phyloP scores from a whole-genome alignment of 2,113 vertebrate genomes.

The Scolopax mira region DNA sequence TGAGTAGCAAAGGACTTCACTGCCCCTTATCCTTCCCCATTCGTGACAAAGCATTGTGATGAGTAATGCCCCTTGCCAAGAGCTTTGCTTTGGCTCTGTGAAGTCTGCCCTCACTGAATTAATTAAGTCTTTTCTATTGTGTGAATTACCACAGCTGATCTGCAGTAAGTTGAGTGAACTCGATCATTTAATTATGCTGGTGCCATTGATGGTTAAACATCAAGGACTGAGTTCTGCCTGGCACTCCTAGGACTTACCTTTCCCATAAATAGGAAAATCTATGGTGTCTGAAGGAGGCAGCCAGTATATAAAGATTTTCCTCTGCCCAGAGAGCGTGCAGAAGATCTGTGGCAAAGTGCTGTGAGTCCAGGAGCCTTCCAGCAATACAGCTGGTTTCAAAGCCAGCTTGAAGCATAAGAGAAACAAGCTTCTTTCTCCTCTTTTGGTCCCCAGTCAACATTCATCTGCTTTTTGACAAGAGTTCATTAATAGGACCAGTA shows the following conservation, averaged over 20 bases:
- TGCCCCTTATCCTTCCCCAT: not conserved
- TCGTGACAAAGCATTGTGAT: not conserved
- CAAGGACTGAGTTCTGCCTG: not conserved
- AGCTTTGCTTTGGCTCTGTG: not conserved
- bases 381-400: not conserved
- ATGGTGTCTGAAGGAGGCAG: not conserved
- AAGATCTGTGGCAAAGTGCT: not conserved
- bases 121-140: not conserved
- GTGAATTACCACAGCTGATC: not conserved
- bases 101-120: not conserved
- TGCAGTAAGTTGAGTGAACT: not conserved
- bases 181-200: not conserved
- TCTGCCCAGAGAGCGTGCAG: not conserved
- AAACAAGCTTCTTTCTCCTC: not conserved
- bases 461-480: not conserved
- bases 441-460: not conserved
- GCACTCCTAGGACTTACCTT: not conserved
- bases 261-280: not conserved
- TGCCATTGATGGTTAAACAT: not conserved
- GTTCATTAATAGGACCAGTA: not conserved
- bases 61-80: not conserved
- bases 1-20: not conserved
- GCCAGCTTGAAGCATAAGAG: not conserved
- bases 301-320: not conserved
- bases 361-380: not conserved